Evolutionary conservation across 1,140 invertebrate species (phyloP), one percentile per base, ranked within the genome.

Genomic region (Bradysia coprophila): DNA sequence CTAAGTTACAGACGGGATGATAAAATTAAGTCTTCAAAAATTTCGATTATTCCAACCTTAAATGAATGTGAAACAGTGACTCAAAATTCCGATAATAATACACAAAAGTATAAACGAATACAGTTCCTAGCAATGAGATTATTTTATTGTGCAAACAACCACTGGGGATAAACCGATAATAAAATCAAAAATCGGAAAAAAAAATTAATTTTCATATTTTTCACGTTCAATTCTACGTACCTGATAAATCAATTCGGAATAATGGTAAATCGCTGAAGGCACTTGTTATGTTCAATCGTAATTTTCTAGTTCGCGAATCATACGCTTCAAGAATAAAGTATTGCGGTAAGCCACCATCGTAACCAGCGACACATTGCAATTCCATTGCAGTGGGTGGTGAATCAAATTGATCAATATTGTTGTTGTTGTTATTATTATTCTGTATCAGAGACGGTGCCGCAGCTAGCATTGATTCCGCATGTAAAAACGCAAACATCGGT

Each of bases 291-390:
- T 84, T 85, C 4, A 81, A 65, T 11, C 76, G 65, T n/a, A 79
- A 64, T 42, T 71, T 72, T 46, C 75, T 76, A 2, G 75, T 78
- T 43, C 69, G 53, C 0, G 76, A 74, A 45, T 85, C 81, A 48
- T 82, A 73, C 2, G 83, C 82, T 59, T 90, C 84, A 37, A 89
- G 58, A 21, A 81, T 63, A 59, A 89, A 90, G 36, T 75, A 72
- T 57, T 90, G 86, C 15, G 77, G 75, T 9, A 90, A 64, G 0
- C 86, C 87, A 4, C 86, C 86, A 48, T 90, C 83, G 57, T 88
- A 89, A 39, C 59, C 56, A 8, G 63, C 55, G 47, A 61, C 52
- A 48, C 58, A 59, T 43, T 61, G 56, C 40, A 61, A 49, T 32
- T 61, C 58, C 55, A 61, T 60, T 16, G 56, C 55, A 20, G 58